Base-by-base conservation (phyloP, 2,113 vertebrate genomes). In the Gulo gulo region DNA sequence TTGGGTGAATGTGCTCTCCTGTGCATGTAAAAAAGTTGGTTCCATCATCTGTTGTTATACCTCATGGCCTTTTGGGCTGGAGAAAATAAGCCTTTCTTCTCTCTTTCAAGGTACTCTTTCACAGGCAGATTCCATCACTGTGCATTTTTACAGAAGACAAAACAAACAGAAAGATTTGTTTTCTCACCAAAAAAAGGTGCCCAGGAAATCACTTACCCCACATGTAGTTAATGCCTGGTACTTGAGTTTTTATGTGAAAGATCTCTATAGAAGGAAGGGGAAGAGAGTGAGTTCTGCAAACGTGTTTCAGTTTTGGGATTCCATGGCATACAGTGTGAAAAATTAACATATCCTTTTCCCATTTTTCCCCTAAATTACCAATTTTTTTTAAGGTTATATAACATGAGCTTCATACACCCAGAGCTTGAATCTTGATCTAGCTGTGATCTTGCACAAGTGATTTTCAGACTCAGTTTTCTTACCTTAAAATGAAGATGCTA, bases 121-220 rank as follows among this genome's bases (percentile, higher is more conserved):
- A 23, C 74, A 94, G 67, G 52, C 42, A 10, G 61, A 65, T 95
- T 83, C 59, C 42, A 36, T 69, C 26, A 65, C 24, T 86, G 45
- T 55, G 26, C 8, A 52, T 89, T 97, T 95, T 97, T 67, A 74
- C 36, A 50, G 8, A 85, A 91, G 88, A 45, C 71, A 92, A 89
- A 76, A 84, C 61, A 69, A 31, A 42, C 52, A 18, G 52, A 79
- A 83, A 95, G 52, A 59, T 3, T 69, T 55, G 1, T 74, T 80
- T 50, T 76, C 79, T 21, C 15, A 71, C 14, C 18, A n/a, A n/a
- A 50, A 50, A 45, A 57, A 86, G 7, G 4, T 31, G 61, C 15
- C 31, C 88, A 94, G 83, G 81, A 92, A 88, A 18, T 69, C 23
- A 67, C 23, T 87, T 69, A 42, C 2, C 34, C 15, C 10, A 36